Base-by-base conservation (phyloP, 2,888 invertebrate genomes). In the Gandaritis pyraliata region DNA sequence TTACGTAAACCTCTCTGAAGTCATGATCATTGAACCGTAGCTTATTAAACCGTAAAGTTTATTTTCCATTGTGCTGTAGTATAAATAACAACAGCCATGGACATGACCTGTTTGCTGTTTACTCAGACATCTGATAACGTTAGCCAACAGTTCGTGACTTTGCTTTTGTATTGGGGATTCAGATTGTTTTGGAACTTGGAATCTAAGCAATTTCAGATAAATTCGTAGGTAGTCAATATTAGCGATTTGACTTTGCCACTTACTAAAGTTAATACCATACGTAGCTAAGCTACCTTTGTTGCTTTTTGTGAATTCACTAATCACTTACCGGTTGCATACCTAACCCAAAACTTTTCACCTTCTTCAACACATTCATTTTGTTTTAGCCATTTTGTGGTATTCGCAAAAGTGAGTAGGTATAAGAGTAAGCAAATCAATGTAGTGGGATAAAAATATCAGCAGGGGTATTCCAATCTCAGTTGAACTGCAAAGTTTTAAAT, bases 51-150 rank as follows among this genome's bases (percentile, higher is more conserved):
- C 13, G 2, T 55, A 58, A 51, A 58, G 62, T 55, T 55, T 43
- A 55, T 52, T 46, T 48, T 63, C 23, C 30, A 29, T 46, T 52
- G 43, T 48, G 33, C 45, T 36, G 16, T 47, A 5, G 12, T 45
- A 38, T 48, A 38, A 30, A 36, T 50, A 50, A 53, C 18, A 45
- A 57, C 63, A 71, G 65, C 61, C 60, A 60, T 65, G 55, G 49
- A 56, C 61, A 64, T 79, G 77, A 75, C 82, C 81, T 77, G 76
- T 75, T 83, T 83, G 76, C 74, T 72, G 68, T 73, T 76, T 73
- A 70, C 66, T 66, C 67, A 73, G 72, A 66, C 33, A 56, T 38
- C 47, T 72, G 72, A 76, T 75, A 76, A 76, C 73, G 66, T 66
- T 70, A 71, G 52, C 66, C 71, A 74, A 77, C 75, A 71, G 74